Evolutionary conservation across 2,888 invertebrate species (phyloP).

Genomic region (Hypomecis atomaria): DNA sequence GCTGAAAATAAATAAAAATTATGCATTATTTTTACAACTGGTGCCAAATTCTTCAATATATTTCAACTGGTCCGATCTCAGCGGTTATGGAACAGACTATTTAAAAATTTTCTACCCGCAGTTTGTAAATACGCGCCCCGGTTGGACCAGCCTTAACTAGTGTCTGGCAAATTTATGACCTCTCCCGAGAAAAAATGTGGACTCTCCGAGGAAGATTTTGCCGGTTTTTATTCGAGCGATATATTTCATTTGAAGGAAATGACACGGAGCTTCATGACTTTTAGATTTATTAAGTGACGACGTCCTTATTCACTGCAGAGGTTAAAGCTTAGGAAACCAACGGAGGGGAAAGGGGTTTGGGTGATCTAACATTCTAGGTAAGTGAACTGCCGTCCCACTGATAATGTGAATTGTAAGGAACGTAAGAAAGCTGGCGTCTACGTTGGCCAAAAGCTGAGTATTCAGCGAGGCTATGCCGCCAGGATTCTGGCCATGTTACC

Average conservation of each 20-base stretch:
- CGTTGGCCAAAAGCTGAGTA: too few species aligned
- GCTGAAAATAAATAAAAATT: too few species aligned
- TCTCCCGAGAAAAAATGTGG: slow-evolving; percentile 65
- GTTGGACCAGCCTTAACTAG: slow-evolving; percentile 48
- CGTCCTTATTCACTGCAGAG: slow-evolving; percentile 17
- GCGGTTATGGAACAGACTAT: neutral
- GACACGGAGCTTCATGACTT: slow-evolving; percentile 61
- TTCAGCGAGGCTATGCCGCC: too few species aligned
- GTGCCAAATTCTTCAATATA: too few species aligned
- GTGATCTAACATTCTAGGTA: neutral
- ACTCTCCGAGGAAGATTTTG: slow-evolving; percentile 65
- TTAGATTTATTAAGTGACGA: slow-evolving; percentile 57
- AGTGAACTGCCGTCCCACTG: too few species aligned
- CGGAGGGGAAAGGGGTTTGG: neutral
- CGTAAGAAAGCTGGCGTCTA: too few species aligned
- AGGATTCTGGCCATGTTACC: too few species aligned
- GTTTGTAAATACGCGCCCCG: slow-evolving; percentile 36
- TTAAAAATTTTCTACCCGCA: slow-evolving; percentile 1
- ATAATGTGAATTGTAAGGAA: too few species aligned
- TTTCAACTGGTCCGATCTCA: too few species aligned
- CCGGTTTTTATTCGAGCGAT: slow-evolving; percentile 70
- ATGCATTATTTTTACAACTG: too few species aligned
- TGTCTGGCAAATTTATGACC: slow-evolving; percentile 65
- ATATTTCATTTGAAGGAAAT: slow-evolving; percentile 72
- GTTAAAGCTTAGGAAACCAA: slow-evolving; percentile 6